A percentile compares a stretch with the other conserved stretches of the same genome.
phyloP scores from a whole-genome alignment of 2,888 invertebrate genomes.

The Pandemis corylana region DNA sequence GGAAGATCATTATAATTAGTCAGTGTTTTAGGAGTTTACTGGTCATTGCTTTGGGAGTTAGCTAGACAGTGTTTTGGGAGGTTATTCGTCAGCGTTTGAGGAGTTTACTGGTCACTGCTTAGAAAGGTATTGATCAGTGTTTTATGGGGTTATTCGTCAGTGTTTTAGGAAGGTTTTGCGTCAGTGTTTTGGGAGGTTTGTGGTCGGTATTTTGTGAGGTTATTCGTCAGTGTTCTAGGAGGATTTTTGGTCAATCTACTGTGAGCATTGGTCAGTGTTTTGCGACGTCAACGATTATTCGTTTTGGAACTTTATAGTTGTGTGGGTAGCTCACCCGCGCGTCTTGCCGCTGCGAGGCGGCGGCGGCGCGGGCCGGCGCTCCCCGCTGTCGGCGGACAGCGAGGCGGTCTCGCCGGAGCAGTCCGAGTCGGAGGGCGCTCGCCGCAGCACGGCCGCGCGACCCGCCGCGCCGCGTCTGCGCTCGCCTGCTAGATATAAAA shows the following conservation, averaged over 20 bases:
- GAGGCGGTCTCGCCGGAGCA: conserved; percentile 82
- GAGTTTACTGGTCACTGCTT: too few species aligned
- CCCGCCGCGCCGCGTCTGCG: conserved; percentile 79
- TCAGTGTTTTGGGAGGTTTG: background rate
- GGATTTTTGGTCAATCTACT: background rate
- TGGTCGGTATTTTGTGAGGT: background rate
- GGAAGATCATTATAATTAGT: too few species aligned
- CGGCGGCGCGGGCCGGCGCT: conserved; percentile 66
- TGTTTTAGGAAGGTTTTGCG: too few species aligned
- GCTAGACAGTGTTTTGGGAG: too few species aligned
- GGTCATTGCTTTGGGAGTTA: too few species aligned
- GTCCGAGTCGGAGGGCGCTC: conserved; percentile 81
- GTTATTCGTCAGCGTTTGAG: too few species aligned
- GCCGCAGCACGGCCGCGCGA: conserved; percentile 70
- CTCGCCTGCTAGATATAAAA: conserved; percentile 61
- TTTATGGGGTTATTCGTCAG: too few species aligned
- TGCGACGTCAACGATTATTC: too few species aligned
- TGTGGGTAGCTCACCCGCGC: conserved; percentile 58
- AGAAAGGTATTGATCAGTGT: too few species aligned
- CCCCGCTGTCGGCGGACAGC: conserved; percentile 80
- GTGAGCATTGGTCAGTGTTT: too few species aligned
- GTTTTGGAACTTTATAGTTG: background rate
- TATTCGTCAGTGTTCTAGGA: background rate
- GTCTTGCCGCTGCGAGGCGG: conserved; percentile 62
- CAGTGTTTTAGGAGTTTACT: too few species aligned